phyloP scores from a whole-genome alignment of 2,888 invertebrate species.

The Pseudolycoriella hygida region DNA sequence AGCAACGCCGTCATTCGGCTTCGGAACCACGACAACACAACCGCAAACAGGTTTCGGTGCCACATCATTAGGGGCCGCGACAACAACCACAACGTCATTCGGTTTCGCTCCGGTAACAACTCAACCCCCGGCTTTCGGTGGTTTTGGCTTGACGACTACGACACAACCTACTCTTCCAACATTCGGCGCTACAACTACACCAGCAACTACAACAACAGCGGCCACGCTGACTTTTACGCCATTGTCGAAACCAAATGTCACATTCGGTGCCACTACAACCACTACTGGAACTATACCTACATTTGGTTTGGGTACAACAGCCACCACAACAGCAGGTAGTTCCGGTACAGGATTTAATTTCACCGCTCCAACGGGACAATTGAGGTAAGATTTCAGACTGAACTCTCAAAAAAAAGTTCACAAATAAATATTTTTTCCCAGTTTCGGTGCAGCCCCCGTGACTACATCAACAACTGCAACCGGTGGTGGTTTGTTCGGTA shows the following conservation, averaged over 20 bases:
- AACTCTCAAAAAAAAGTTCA: not conserved
- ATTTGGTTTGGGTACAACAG: not conserved
- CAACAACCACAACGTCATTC: not conserved
- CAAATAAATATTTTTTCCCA: not conserved
- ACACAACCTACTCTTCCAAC: not conserved
- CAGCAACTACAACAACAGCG: not conserved
- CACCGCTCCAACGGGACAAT: not conserved
- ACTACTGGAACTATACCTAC: not conserved
- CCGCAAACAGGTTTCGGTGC: constrained; percentile 14
- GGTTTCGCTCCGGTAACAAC: constrained; percentile 7
- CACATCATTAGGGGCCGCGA: no score
- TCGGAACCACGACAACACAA: not conserved
- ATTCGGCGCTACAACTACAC: not conserved
- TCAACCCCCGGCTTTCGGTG: constrained; percentile 9
- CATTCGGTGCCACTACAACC: constrained; percentile 2
- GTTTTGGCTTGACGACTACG: constrained; percentile 12
- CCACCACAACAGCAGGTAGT: not conserved
- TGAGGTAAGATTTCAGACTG: not conserved
- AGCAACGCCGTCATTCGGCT: no score
- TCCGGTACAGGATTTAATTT: not conserved
- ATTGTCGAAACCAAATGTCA: not conserved
- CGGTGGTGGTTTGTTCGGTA: not conserved
- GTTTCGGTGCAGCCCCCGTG: not conserved
- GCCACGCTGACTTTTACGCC: not conserved
- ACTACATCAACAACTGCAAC: not conserved